Evolutionary conservation across 2,113 vertebrate species (phyloP), one percentile per base, ranked within the genome.

Genomic region (Hydrolagus affinis): DNA sequence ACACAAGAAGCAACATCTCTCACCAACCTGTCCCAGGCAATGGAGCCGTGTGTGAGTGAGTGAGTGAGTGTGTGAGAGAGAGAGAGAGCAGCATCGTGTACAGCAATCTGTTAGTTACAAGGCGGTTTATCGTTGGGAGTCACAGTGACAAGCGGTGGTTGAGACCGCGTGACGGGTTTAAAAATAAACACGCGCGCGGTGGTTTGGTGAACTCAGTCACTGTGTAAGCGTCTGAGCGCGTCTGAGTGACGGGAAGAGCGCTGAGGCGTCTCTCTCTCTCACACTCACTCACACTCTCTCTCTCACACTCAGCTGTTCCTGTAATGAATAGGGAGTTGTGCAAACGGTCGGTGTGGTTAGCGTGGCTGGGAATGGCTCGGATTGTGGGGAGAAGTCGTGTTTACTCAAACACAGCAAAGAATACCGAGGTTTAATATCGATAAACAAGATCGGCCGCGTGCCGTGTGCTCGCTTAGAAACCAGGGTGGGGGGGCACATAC

Each of bases 191-290:
- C 78, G 66, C 32, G 96, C 78, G 66, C 32, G 96, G 95, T 76
- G 92, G 95, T 96, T 97, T 98, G 97, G 98, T 97, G 98, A 97
- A 97, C 96, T 97, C 95, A 96, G 96, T 97, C 97, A 97, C 96
- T 96, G 97, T 98, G 98, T 98, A 98, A 97, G 96, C 96, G 96
- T 98, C 95, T 97, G 96, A 95, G 94, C 96, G 94, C 94, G n/a
- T 94, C 95, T 95, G 97, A 98, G 98, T 99, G 96, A 95, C 94
- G 95, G 96, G 97, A 98, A 96, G 68, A 28, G 15, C 72, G 70
- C 62, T 57, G 56, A 91, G 91, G 92, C 93, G 95, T 94, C 93
- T 95, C 94, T 94, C 88, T 94, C 93, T 94, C 97, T 97, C 94
- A n/a, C n/a, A n/a, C n/a, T n/a, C n/a, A n/a, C n/a, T n/a, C n/a